Evolutionary conservation across 2,113 vertebrate species (phyloP), one percentile per base, ranked within the genome.

Genomic region (Ictalurus furcatus): DNA sequence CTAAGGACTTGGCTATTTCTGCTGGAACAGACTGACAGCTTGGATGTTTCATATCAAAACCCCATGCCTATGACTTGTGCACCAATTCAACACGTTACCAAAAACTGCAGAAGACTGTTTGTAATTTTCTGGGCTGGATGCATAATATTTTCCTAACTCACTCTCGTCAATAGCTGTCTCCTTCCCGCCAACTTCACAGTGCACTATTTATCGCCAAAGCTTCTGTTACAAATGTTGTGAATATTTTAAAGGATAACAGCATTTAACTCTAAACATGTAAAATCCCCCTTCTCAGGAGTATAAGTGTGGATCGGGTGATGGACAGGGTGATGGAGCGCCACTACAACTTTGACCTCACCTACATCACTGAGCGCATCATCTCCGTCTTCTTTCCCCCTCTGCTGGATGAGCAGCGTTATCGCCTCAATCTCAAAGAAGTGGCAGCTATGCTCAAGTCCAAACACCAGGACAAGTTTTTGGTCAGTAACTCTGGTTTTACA

Each of bases 281-380:
- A 63, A 84, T 65, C 23, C 34, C 28, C 2, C 56, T 67, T 69
- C 6, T n/a, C 90, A 98, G 97, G 94, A 98, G 96, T 92, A 97
- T 97, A 94, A 98, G 97, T 52, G 93, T 97, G 91, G 97, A 98
- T 90, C 97, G 97, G 0, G 97, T 97, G 91, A 96, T 98, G 94
- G 97, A 98, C 83, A 95, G 96, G 13, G 97, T 97, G 86, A 97
- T 98, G 97, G 97, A 98, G 94, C 95, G 96, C 87, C 94, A 96
- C 91, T 97, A 97, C 59, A 97, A 98, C 93, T 95, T 98, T 34
- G 97, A 98, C 94, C 96, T 98, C 89, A 98, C 97, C 25, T 98
- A 98, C 93, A 97, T 98, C 94, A 98, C 97, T 0, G 97, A 98
- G 93, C 95, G 97, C 83, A 98, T 98, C 93, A 96, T 98, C 92